Evolutionary conservation across 2,113 vertebrate species (phyloP).

Genomic region (Apodemus sylvaticus): DNA sequence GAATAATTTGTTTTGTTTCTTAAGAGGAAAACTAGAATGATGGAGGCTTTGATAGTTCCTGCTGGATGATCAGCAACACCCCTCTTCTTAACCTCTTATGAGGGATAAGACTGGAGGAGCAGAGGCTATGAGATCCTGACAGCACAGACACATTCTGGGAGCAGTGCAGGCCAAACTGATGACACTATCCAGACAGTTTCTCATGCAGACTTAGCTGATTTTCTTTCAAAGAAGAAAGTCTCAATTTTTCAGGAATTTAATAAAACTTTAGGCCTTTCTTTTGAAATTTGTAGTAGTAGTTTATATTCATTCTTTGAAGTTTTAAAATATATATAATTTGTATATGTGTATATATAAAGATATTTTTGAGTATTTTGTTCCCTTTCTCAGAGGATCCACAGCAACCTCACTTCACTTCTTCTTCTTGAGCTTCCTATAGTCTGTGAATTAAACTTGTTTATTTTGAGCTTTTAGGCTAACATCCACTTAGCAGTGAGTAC

Average conservation of each 20-base stretch:
- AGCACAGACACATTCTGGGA: conserved; percentile 17
- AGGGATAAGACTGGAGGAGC: conserved; percentile 73
- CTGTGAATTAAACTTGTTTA: too few species aligned
- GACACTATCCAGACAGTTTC: not conserved
- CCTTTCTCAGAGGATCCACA: too few species aligned
- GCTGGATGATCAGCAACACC: conserved; percentile 76
- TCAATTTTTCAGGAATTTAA: not conserved
- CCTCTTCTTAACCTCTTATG: conserved; percentile 79
- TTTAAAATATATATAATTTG: not conserved
- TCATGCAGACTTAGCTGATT: not conserved
- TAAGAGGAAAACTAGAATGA: conserved; percentile 72
- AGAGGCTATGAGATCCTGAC: conserved; percentile 32
- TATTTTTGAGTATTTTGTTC: not conserved
- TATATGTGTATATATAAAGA: not conserved
- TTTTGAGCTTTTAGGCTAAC: too few species aligned
- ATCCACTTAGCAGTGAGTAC: too few species aligned
- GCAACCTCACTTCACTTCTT: too few species aligned
- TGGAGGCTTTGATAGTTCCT: conserved; percentile 80
- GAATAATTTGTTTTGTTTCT: conserved; percentile 84
- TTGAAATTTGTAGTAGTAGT: not conserved
- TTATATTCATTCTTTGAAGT: not conserved
- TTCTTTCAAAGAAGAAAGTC: not conserved
- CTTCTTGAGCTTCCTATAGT: too few species aligned
- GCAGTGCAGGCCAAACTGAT: conserved; percentile 6
- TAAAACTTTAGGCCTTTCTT: not conserved